phyloP scores from a whole-genome alignment of 2,888 invertebrate genomes.

The Platycheirus rosarum region DNA sequence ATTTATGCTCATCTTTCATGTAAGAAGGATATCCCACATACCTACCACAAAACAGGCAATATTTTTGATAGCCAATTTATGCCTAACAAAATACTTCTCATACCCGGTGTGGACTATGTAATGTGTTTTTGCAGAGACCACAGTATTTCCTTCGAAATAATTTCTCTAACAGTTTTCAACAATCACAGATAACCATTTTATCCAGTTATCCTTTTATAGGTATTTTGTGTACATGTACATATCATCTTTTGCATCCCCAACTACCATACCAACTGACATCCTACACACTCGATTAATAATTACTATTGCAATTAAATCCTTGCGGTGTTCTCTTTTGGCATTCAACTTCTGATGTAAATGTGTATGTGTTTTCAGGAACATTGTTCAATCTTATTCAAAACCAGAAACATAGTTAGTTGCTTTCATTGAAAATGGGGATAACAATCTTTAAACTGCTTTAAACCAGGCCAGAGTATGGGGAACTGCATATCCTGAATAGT shows the following conservation, averaged over 20 bases:
- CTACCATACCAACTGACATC: constrained; percentile 19
- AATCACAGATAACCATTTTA: constrained; percentile 66
- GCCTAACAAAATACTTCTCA: constrained; percentile 16
- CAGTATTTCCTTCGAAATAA: constrained; percentile 51
- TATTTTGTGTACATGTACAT: background rate
- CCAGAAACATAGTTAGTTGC: constrained; percentile 6
- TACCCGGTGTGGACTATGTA: background rate
- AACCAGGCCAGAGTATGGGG: too few relatives aligned
- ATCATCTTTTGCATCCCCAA: background rate
- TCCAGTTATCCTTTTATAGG: constrained; percentile 45
- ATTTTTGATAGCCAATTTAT: constrained; percentile 42
- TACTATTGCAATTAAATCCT: constrained; percentile 71
- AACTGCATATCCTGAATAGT: background rate
- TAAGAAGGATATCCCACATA: background rate
- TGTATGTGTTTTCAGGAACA: background rate
- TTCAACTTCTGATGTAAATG: constrained; percentile 16
- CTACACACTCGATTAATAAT: constrained; percentile 67
- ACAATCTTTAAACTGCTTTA: constrained; percentile 32
- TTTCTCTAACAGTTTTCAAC: constrained; percentile 59
- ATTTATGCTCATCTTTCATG: constrained; percentile 41
- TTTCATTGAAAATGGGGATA: constrained; percentile 29
- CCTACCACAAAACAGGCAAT: constrained; percentile 25
- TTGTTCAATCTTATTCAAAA: constrained; percentile 42
- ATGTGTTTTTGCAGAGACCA: constrained; percentile 27
- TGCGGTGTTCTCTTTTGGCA: constrained; percentile 53